A percentile compares a stretch with the other conserved stretches of the same genome.
Conservation (phyloP, 2,113 vertebrate genomes). For the Gadus macrocephalus region DNA sequence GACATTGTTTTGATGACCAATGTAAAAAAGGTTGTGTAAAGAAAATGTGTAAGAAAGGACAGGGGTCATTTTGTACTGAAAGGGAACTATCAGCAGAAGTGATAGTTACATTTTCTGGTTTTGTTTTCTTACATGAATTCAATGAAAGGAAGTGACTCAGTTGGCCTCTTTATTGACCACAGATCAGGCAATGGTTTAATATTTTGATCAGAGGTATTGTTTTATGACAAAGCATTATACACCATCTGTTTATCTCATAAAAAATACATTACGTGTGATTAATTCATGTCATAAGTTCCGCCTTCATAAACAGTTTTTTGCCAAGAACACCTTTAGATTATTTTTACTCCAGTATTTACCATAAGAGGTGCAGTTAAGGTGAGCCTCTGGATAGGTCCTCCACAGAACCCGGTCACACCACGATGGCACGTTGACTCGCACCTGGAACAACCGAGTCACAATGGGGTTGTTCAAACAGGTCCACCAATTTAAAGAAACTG, state of each 20-base stretch:
- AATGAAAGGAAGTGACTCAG: conserved; percentile 51
- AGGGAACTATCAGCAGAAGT: too few relatives aligned
- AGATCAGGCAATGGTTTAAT: conserved; percentile 24
- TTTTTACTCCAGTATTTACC: conserved; percentile 63
- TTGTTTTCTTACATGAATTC: neutral
- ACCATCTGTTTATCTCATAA: too few relatives aligned
- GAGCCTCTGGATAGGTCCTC: conserved; percentile 83
- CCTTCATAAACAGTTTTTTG: neutral
- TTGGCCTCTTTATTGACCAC: conserved; percentile 29
- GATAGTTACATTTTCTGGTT: neutral
- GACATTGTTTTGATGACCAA: too few relatives aligned
- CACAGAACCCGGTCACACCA: conserved; percentile 88
- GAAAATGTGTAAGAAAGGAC: too few relatives aligned
- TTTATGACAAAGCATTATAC: conserved; percentile 17
- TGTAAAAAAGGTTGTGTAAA: too few relatives aligned
- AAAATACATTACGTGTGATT: too few relatives aligned
- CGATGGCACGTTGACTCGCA: conserved; percentile 81
- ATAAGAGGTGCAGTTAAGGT: conserved; percentile 79
- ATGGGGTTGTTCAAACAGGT: neutral
- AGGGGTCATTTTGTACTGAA: too few relatives aligned
- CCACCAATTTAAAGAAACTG: too few relatives aligned
- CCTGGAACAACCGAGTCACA: conserved; percentile 57
- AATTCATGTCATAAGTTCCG: too few relatives aligned
- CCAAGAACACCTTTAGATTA: neutral
- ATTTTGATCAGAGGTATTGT: conserved; percentile 12